Base-by-base conservation (phyloP, 2,797 vertebrate genomes). In the Decapterus maruadsi region DNA sequence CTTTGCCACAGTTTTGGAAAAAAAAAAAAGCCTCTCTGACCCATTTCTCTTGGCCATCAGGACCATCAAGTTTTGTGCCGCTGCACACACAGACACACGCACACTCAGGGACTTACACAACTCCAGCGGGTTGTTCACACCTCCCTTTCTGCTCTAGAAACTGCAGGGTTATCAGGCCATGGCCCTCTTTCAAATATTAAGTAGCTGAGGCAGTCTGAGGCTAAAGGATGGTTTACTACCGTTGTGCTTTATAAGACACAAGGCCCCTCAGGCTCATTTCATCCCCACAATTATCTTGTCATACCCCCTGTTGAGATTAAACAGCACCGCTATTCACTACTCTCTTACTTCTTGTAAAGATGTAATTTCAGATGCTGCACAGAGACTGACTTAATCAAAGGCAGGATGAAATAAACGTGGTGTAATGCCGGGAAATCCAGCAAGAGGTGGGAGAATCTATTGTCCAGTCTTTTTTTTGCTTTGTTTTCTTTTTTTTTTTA, bases 111-210 rank as follows among this genome's bases (percentile, higher is more conserved):
- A 51, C 61, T 58, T 22, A 65, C 46, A 76, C 20, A 53, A 22
- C 62, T 73, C 73, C n/a, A 29, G 72, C 48, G 58, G 60, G 59
- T 62, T 63, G 59, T 88, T 84, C 84, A 81, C 74, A 68, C 81
- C 85, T 83, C 63, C 38, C 64, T 78, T 58, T 83, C 75, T 87
- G 89, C 82, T 89, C 84, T 68, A 87, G 83, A 91, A 87, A 86
- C 81, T 64, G 59, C 57, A 42, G 69, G 68, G 75, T 84, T 84
- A 88, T 90, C 90, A 83, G 83, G 81, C 87, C 82, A 62, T 79
- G 84, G 87, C 84, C 67, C 82, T 43, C 86, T 80, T 93, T 95
- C 87, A 94, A 94, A 95, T 94, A 94, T 94, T 94, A 87, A 94
- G 88, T 78, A 90, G 89, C 57, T 34, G 80, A 89, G 80, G 82